These are phyloP conservation scores for Thyatira batis DNA, from an alignment of 2,888 invertebrate species.

Conservation along the genomic window DNA sequence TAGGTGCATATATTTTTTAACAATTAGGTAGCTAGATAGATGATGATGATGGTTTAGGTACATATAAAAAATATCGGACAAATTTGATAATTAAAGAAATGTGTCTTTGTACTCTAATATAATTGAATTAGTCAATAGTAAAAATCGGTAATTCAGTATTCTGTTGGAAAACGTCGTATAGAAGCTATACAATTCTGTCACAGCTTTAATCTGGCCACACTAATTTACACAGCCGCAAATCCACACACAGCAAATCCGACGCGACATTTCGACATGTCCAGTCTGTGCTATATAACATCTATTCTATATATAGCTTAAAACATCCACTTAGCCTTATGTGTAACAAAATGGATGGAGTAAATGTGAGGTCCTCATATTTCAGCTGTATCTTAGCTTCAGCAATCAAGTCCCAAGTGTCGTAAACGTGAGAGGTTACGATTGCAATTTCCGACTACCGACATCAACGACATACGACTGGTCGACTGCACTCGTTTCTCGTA, in stretches of 20 bases:
- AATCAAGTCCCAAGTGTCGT: not conserved
- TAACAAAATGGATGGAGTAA: not conserved
- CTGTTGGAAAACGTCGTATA: too few relatives aligned
- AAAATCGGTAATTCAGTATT: too few relatives aligned
- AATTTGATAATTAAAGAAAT: too few relatives aligned
- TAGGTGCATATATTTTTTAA: too few relatives aligned
- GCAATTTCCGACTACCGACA: constrained; percentile 2
- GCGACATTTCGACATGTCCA: not conserved
- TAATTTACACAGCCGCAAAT: too few relatives aligned
- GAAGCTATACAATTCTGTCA: too few relatives aligned
- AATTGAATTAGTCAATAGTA: too few relatives aligned
- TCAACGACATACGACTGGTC: not conserved
- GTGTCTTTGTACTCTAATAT: too few relatives aligned
- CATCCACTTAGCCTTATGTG: not conserved
- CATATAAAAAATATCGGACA: too few relatives aligned
- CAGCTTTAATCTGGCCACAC: not conserved
- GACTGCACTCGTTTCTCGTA: not conserved
- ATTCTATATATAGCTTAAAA: not conserved
- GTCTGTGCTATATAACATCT: not conserved
- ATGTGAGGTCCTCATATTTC: not conserved
- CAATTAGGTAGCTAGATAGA: too few relatives aligned
- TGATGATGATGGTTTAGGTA: too few relatives aligned
- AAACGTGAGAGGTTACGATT: constrained; percentile 3
- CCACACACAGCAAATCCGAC: too few relatives aligned
- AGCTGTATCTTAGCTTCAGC: not conserved